Evolutionary conservation across 2,797 vertebrate genomes (phyloP), one percentile per base, ranked within the genome.

Genomic region (Acanthurus tractus): DNA sequence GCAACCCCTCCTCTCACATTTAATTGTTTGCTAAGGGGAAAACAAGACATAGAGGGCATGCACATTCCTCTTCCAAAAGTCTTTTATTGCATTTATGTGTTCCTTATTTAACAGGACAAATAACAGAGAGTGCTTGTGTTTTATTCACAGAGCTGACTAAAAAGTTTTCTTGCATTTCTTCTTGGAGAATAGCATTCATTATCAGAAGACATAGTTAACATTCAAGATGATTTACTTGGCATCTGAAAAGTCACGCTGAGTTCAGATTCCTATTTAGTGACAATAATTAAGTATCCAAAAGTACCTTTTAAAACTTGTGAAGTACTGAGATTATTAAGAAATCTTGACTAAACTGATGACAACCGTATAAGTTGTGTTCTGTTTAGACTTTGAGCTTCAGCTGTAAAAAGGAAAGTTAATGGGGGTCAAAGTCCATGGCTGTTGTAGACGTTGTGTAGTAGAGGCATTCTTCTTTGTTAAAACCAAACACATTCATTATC

Each of bases 401-500:
- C 12, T 65, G 62, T 83, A 81, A 82, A 89, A 55, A 8, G 18
- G 7, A 3, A 45, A 6, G 17, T 66, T 25, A 42, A 65, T 0
- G 38, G 34, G n/a, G 42, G 64, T 48, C 75, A 70, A 71, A 50
- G 74, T 82, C 77, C 49, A 52, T 5, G 46, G 53, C 34, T 1
- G 18, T 3, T 6, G 65, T 48, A 14, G 0, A 34, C 50, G 34
- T 11, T 4, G n/a, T 79, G 36, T 36, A 74, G 57, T 59, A 44
- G 36, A 74, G 36, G 15, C n/a, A 59, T 75, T 83, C 23, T 61
- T 54, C 57, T 68, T 58, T 4, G 57, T 3, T 81, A 20, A 84
- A 76, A 86, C 77, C 81, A 76, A 87, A 76, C 78, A 74, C 56
- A 83, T 85, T 86, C 34, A 84, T 88, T 69, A 81, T 80, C 25